Evolutionary conservation across 2,113 vertebrate species (phyloP).

Genomic region (Micronycteris hirsuta): DNA sequence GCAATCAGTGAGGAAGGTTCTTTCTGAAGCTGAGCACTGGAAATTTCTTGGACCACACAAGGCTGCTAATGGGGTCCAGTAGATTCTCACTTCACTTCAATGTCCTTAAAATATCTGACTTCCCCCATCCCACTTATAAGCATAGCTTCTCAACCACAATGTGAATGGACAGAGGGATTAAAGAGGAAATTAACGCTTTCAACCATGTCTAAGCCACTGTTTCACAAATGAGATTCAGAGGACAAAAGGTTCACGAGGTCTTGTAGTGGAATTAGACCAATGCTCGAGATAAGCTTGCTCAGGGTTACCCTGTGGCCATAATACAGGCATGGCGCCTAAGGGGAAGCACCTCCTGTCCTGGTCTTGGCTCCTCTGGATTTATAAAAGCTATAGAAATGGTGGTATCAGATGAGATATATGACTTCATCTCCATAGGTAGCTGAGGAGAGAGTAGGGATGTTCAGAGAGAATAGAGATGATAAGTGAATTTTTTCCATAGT

Average conservation of each 20-base stretch:
- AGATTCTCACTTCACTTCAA: background rate
- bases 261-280: background rate
- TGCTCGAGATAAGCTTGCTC: background rate
- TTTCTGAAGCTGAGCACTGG: background rate
- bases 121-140: background rate
- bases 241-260: background rate
- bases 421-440: background rate
- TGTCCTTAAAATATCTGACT: background rate
- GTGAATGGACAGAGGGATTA: background rate
- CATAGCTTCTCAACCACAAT: background rate
- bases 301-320: background rate
- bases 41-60: background rate
- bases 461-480: background rate
- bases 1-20: background rate
- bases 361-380: background rate
- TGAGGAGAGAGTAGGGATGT: background rate
- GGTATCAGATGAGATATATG: background rate
- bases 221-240: background rate
- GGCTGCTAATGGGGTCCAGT: background rate
- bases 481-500: background rate
- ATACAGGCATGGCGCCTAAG: background rate
- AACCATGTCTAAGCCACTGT: background rate
- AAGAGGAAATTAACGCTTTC: background rate
- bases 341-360: background rate
- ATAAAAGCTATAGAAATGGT: background rate